Evolutionary conservation across 2,113 vertebrate species (phyloP).

Genomic region (Catharus bicknelli): DNA sequence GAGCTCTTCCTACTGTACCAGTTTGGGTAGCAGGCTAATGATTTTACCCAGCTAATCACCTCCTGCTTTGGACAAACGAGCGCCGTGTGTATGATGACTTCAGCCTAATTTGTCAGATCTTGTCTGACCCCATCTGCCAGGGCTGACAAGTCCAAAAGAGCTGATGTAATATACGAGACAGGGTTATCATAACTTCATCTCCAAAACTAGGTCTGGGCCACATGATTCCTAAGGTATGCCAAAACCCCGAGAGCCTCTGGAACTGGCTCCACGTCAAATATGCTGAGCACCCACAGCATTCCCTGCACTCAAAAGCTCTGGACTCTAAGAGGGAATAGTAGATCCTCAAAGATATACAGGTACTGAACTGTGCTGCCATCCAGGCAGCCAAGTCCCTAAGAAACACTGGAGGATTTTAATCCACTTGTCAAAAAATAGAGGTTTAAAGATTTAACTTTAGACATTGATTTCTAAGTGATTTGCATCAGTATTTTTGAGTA

Average conservation of each 20-base stretch:
- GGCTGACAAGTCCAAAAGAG: not conserved
- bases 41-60: not conserved
- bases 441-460: not conserved
- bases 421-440: not conserved
- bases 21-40: not conserved
- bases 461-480: not conserved
- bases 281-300: not conserved
- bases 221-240: not conserved
- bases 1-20: not conserved
- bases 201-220: not conserved
- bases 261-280: not conserved
- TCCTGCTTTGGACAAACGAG: not conserved
- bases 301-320: not conserved
- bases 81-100: not conserved
- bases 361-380: not conserved
- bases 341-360: not conserved
- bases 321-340: not conserved
- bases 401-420: not conserved
- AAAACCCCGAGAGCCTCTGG: not conserved
- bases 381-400: not conserved
- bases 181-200: slow-evolving; percentile 21
- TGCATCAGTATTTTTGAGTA: not conserved
- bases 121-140: not conserved
- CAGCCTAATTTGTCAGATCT: not conserved
- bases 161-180: not conserved